Percentiles rank a stretch among this genome's conserved stretches.
Evolutionary conservation across 2,797 vertebrate genomes (phyloP).

Genomic region (Mormyrops attenuatus): DNA sequence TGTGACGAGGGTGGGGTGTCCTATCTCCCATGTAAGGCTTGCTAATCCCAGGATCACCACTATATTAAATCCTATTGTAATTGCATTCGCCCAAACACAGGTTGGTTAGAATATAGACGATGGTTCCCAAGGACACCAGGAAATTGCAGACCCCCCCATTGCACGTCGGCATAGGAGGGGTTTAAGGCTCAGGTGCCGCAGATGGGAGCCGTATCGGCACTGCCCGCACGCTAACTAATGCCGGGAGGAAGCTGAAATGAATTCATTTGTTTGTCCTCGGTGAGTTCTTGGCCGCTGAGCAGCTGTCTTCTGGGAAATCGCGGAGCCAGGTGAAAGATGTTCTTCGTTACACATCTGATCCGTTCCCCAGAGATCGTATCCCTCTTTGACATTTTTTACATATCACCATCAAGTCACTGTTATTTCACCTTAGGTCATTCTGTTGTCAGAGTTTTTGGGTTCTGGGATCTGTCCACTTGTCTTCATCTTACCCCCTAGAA

Average conservation of each 20-base stretch:
- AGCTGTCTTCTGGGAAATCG: neutral
- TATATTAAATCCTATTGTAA: constrained; percentile 64
- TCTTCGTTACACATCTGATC: neutral
- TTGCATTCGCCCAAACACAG: constrained; percentile 55
- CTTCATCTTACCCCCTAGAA: neutral
- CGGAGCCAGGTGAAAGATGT: neutral
- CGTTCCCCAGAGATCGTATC: neutral
- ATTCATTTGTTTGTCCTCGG: neutral
- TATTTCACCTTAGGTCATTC: neutral
- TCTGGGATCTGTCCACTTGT: neutral
- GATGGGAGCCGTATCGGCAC: constrained; percentile 29
- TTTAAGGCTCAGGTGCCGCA: constrained; percentile 48
- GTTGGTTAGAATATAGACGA: constrained; percentile 46
- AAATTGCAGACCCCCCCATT: constrained; percentile 47
- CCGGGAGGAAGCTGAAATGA: neutral
- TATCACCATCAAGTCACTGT: neutral
- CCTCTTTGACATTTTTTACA: neutral
- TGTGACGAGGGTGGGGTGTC: constrained; percentile 51
- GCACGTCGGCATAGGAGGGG: constrained; percentile 4
- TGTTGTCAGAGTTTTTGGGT: neutral
- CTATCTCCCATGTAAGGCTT: constrained; percentile 51
- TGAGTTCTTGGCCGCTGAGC: neutral
- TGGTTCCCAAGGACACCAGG: constrained; percentile 52
- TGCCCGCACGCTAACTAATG: neutral
- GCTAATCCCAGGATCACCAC: constrained; percentile 56